Base-by-base conservation (phyloP, 64 coral and sea anemone species). In the Montipora efflorescens region DNA sequence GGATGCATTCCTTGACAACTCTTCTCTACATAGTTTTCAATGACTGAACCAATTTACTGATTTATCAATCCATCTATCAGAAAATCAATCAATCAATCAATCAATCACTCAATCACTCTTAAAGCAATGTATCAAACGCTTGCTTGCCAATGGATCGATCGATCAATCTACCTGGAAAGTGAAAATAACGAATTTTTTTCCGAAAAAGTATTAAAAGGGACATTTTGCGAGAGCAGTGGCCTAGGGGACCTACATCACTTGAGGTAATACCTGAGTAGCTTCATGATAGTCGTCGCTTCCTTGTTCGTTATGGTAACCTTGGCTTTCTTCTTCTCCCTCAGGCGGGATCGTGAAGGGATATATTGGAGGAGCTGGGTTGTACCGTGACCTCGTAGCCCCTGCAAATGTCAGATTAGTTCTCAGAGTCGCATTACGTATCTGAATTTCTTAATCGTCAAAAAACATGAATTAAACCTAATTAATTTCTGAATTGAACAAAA, bases 331-430 rank as follows among this genome's bases (percentile, higher is more conserved):
- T 64, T 62, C 73, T 48, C 91, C 91, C 58, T 93, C 91, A 67
- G 91, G 91, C 58, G 91, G 91, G 59, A 93, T 93, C 62, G 91
- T 87, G 44, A 87, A 93, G 47, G 91, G 91, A 87, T 93, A 93
- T n/a, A 93, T 87, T 36, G 91, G 91, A 10, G 91, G 91, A 23
- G 91, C 73, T 19, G 68, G 79, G 4, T 83, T 82, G 67, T 19
- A 78, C 20, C 55, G 19, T 49, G 82, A 71, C 64, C 82, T 86
- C 71, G 62, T 6, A 48, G 67, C 43, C 47, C 82, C 82, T 86
- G 82, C 46, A 49, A 0, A 19, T 18, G 10, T 22, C 8, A 86
- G 45, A 67, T 70, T 50, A 3, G 14, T 19, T 50, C 10, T 49
- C 74, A 47, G 14, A 19, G 15, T 48, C 6, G 45, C 44, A 4